phyloP scores from a whole-genome alignment of 2,888 invertebrate species.

The Drosophila rellima region DNA sequence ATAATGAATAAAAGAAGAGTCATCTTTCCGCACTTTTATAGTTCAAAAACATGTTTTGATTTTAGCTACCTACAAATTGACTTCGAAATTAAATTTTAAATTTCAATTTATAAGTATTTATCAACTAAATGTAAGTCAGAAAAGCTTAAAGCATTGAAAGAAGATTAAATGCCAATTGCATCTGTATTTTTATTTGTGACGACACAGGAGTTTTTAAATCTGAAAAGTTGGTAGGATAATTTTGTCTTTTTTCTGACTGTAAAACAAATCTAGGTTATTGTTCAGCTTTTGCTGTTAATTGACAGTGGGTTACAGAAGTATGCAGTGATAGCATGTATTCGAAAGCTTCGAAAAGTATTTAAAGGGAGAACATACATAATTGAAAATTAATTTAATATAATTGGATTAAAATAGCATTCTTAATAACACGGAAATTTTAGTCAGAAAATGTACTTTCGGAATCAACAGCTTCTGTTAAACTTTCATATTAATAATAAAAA shows the following conservation, averaged over 20 bases:
- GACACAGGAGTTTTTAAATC: not conserved
- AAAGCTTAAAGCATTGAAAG: not conserved
- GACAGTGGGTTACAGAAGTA: not conserved
- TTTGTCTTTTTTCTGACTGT: not conserved
- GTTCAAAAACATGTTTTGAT: not conserved
- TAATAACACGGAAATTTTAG: too few relatives aligned
- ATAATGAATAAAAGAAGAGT: not conserved
- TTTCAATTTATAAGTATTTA: not conserved
- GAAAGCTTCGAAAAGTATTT: not conserved
- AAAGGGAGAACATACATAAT: not conserved
- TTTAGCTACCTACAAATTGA: not conserved
- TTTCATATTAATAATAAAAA: not conserved
- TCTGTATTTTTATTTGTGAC: not conserved
- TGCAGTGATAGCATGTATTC: not conserved
- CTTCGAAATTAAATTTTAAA: too few relatives aligned
- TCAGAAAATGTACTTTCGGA: not conserved
- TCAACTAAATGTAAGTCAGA: not conserved
- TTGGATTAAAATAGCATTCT: too few relatives aligned
- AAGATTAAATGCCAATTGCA: not conserved
- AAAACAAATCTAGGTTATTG: not conserved
- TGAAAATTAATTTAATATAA: conserved; percentile 6
- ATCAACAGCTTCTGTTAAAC: not conserved
- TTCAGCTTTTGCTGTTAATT: not conserved
- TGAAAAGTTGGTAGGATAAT: not conserved
- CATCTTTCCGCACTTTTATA: not conserved